Base-by-base conservation (phyloP, 2,888 invertebrate genomes). In the Drosophila melanosoma region DNA sequence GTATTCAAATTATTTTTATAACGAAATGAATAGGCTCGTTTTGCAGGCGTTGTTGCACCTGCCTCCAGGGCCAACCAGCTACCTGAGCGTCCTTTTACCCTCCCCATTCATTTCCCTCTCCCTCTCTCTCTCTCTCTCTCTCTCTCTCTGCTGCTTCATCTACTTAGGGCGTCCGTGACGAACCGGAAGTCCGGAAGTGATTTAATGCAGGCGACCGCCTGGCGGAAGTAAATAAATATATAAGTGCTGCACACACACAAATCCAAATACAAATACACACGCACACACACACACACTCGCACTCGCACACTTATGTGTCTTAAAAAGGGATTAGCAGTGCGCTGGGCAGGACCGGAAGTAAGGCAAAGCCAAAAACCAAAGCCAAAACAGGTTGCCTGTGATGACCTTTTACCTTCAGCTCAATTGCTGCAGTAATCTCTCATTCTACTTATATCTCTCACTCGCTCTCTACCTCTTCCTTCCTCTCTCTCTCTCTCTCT, bases 171-270 rank as follows among this genome's bases (percentile, higher is more conserved):
- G 66, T 59, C 67, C 70, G 70, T 74, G 77, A 67, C 76, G 81
- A 87, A 83, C 90, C 91, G 91, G 91, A 91, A 91, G 91, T 91
- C 90, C 91, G 91, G 91, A 91, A 91, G 91, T 91, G 91, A 91
- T 91, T 91, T 91, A 90, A 84, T 88, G 87, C 82, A 83, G 63
- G 62, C 66, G 61, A 53, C 66, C 67, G 72, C 40, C 69, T 63
- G 69, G 73, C 89, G 87, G 87, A 89, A 81, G 88, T 83, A 87
- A 86, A 79, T 87, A 81, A 78, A 80, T 83, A 79, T 74, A 69
- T 67, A 69, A 82, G 74, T 74, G 76, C 70, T 72, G 64, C 59
- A 70, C 56, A 68, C 66, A 76, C 57, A 49, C 51, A 52, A 64
- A 48, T 45, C 40, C 58, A 48, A 52, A 49, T 32, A 35, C 45